Conservation (phyloP, 2,797 vertebrate species). For the Parotocinclus haroldoi region DNA sequence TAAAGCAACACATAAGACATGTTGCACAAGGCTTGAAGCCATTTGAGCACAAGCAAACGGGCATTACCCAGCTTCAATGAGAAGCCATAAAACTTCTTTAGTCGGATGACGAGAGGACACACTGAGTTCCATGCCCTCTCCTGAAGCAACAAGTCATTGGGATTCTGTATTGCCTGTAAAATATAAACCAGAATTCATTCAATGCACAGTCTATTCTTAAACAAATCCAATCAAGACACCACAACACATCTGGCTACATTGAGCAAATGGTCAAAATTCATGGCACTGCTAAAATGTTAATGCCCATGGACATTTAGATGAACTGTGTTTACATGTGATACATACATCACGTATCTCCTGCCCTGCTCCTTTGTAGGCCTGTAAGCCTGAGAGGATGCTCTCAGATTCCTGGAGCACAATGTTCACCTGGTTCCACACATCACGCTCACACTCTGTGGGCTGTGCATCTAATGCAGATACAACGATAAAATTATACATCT, state of each 20-base stretch:
- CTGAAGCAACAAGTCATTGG: conserved; percentile 86
- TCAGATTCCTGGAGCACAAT: conserved; percentile 94
- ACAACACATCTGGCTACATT: too few relatives aligned
- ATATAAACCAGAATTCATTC: neutral
- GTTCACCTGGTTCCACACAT: conserved; percentile 97
- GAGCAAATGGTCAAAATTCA: too few relatives aligned
- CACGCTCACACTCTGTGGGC: conserved; percentile 89
- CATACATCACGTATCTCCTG: conserved; percentile 97
- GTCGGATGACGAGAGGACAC: conserved; percentile 91
- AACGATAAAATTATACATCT: too few relatives aligned
- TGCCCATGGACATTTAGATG: too few relatives aligned
- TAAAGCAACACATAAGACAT: neutral
- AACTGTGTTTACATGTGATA: neutral
- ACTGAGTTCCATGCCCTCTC: conserved; percentile 95
- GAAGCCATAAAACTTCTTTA: conserved; percentile 96
- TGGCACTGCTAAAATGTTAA: too few relatives aligned
- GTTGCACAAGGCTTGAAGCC: neutral
- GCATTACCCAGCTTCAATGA: conserved; percentile 86
- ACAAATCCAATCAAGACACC: too few relatives aligned
- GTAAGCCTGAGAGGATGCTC: conserved; percentile 89
- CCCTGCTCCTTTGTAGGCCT: conserved; percentile 96
- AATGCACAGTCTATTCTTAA: too few relatives aligned
- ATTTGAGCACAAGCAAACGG: neutral
- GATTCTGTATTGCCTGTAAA: conserved; percentile 93
- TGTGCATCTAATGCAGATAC: conserved; percentile 81